These are phyloP conservation scores for Drosophila macrospina DNA, from an alignment of 2,888 invertebrate species.

Conservation along the genomic window DNA sequence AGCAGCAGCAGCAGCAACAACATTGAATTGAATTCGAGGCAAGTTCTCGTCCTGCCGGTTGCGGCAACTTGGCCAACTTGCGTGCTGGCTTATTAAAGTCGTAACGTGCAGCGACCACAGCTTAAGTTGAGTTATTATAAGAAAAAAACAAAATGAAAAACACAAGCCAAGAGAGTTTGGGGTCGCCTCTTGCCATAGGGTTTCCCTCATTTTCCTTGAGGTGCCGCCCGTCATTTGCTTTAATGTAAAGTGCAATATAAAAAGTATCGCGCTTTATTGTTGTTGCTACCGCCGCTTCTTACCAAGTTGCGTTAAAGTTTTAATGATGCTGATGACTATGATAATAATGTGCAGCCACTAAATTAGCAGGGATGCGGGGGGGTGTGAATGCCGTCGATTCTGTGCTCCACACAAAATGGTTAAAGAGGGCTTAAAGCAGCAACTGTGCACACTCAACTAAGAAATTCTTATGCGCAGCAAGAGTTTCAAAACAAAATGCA, in stretches of 20 bases:
- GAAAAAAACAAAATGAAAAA: constrained; percentile 29
- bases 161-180: constrained; percentile 21
- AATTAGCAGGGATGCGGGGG: constrained; percentile 68
- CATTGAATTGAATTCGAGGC: constrained; percentile 74
- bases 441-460: neutral
- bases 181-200: constrained; percentile 7
- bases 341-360: constrained; percentile 81
- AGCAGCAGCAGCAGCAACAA: constrained; percentile 46
- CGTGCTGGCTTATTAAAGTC: constrained; percentile 80
- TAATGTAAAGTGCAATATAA: constrained; percentile 81
- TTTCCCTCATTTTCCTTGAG: constrained; percentile 4
- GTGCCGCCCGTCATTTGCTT: constrained; percentile 64
- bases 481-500: neutral
- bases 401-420: constrained; percentile 39
- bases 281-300: constrained; percentile 51
- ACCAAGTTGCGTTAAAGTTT: constrained; percentile 78
- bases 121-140: constrained; percentile 79
- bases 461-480: neutral
- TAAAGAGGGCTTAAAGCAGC: constrained; percentile 32
- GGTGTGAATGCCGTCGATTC: constrained; percentile 26
- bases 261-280: constrained; percentile 71
- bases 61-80: constrained; percentile 69
- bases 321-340: constrained; percentile 82
- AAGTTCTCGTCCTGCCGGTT: constrained; percentile 36
- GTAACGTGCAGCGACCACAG: constrained; percentile 71